Conservation (phyloP, 2,888 invertebrate genomes). For the Andrena praecox region DNA sequence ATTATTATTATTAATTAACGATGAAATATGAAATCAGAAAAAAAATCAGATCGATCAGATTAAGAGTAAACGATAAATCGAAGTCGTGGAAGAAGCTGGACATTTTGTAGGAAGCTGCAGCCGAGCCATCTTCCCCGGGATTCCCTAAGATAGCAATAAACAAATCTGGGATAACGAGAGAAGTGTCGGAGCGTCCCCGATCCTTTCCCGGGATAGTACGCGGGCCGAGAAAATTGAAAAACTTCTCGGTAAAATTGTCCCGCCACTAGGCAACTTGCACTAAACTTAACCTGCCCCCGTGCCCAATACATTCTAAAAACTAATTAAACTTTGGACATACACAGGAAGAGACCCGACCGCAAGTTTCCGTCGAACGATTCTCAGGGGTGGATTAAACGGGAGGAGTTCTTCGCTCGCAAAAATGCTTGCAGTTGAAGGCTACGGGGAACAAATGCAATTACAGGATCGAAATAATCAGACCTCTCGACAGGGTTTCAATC, state of each 20-base stretch:
- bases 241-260: slow-evolving; percentile 83
- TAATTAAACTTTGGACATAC: slow-evolving; percentile 84
- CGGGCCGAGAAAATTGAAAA: slow-evolving; percentile 83
- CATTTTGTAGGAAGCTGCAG: background rate
- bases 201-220: slow-evolving; percentile 64
- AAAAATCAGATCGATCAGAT: slow-evolving; percentile 2
- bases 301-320: slow-evolving; percentile 82
- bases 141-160: slow-evolving; percentile 65
- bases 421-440: slow-evolving; percentile 52
- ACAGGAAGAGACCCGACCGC: slow-evolving; percentile 67
- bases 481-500: slow-evolving; percentile 26
- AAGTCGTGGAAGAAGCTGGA: background rate
- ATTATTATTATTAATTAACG: too few species aligned
- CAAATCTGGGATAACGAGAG: slow-evolving; percentile 71
- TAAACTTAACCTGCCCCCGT: slow-evolving; percentile 75
- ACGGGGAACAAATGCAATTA: slow-evolving; percentile 36
- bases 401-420: slow-evolving; percentile 50
- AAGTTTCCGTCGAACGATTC: slow-evolving; percentile 66
- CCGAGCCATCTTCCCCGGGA: background rate
- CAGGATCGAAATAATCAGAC: slow-evolving; percentile 33
- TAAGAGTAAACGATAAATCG: background rate
- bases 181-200: slow-evolving; percentile 65
- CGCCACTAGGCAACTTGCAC: slow-evolving; percentile 75
- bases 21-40: background rate
- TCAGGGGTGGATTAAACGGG: slow-evolving; percentile 60